A percentile compares a stretch with the other conserved stretches of the same genome.
These are phyloP conservation scores for Recurvirostra avosetta DNA, from an alignment of 2,113 vertebrate genomes.

Conservation along the genomic window DNA sequence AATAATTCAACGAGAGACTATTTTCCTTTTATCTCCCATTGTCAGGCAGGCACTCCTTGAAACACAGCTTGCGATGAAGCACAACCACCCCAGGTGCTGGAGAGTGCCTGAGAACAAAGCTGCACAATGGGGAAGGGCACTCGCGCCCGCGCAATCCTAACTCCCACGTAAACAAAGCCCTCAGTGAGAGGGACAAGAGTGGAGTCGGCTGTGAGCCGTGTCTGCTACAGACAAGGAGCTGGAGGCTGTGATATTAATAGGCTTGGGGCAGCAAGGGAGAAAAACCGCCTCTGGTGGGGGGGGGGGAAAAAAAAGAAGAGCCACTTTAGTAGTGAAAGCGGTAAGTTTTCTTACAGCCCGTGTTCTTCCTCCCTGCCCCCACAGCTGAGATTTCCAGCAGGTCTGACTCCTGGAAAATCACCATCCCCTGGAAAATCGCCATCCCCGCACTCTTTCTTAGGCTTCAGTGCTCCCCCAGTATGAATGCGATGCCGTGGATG, in stretches of 20 bases:
- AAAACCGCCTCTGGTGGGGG: neutral
- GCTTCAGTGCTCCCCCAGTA: neutral
- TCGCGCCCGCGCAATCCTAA: neutral
- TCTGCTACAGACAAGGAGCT: slow-evolving; percentile 1
- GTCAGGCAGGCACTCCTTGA: slow-evolving; percentile 61
- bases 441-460: neutral
- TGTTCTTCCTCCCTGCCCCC: neutral
- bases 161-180: slow-evolving; percentile 54
- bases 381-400: neutral
- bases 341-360: neutral
- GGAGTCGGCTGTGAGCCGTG: neutral
- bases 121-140: slow-evolving; percentile 41
- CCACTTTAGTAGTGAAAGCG: neutral
- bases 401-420: neutral
- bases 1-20: slow-evolving; percentile 56
- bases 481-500: accelerated
- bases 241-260: neutral
- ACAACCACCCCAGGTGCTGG: slow-evolving; percentile 53
- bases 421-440: neutral
- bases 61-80: slow-evolving; percentile 31
- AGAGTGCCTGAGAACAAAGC: slow-evolving; percentile 56
- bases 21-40: slow-evolving; percentile 62
- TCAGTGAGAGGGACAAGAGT: slow-evolving; percentile 1
- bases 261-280: slow-evolving; percentile 14
- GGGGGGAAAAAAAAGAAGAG: neutral